phyloP scores from a whole-genome alignment of 2,113 vertebrate genomes.

The Vombatus ursinus region DNA sequence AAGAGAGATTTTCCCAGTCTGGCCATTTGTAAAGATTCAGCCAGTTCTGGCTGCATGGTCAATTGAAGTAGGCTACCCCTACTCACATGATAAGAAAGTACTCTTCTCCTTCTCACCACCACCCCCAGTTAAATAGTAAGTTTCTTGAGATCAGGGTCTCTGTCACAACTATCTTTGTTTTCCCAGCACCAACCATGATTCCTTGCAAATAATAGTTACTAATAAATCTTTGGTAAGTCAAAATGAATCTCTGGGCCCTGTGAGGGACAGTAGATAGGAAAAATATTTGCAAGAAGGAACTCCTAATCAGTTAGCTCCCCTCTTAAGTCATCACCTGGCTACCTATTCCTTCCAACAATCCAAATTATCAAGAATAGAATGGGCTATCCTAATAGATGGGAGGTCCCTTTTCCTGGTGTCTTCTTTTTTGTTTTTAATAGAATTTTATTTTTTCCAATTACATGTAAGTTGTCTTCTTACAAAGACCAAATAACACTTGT shows the following conservation, averaged over 20 bases:
- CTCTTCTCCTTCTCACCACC: background rate
- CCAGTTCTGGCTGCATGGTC: background rate
- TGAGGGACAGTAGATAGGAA: background rate
- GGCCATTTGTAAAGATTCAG: background rate
- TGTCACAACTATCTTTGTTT: background rate
- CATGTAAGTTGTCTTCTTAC: too few species aligned
- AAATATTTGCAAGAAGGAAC: background rate
- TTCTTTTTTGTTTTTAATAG: too few species aligned
- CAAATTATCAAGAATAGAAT: too few species aligned
- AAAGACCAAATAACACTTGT: too few species aligned
- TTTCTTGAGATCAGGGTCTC: background rate
- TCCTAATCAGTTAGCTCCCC: background rate
- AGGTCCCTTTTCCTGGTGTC: too few species aligned
- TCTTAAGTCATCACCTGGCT: background rate
- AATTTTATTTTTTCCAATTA: too few species aligned
- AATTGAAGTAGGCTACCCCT: background rate
- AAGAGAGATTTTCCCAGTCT: background rate
- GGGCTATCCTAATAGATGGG: too few species aligned
- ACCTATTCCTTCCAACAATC: too few species aligned
- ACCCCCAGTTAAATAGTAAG: background rate
- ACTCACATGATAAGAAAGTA: background rate
- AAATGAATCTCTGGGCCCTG: background rate
- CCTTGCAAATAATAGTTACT: background rate
- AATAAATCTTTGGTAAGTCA: background rate
- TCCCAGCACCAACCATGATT: background rate